These are phyloP conservation scores for Plecotus auritus DNA, from an alignment of 2,113 vertebrate species.

Conservation along the genomic window DNA sequence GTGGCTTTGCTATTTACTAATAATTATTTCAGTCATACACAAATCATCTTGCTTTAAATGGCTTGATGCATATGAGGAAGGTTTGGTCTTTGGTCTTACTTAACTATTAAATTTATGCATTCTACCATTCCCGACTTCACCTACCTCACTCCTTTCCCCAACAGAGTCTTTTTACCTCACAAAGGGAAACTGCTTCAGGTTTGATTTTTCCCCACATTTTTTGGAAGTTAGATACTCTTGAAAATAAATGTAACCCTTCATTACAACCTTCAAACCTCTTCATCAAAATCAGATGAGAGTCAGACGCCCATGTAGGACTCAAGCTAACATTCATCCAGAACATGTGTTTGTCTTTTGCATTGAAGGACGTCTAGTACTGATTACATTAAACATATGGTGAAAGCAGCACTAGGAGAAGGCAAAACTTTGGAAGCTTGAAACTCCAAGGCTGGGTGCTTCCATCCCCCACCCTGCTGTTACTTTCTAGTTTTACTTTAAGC, in stretches of 20 bases:
- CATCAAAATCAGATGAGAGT: background rate
- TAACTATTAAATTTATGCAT: background rate
- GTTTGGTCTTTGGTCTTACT: background rate
- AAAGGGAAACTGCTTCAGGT: background rate
- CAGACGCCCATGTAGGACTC: accelerated
- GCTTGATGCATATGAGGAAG: background rate
- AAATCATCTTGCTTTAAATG: background rate
- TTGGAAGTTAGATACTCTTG: background rate
- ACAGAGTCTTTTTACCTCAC: background rate
- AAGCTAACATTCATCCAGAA: background rate
- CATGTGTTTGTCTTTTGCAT: background rate
- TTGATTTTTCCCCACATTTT: background rate
- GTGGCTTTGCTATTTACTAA: background rate
- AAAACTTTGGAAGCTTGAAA: background rate
- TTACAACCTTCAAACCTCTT: background rate
- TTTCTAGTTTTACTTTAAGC: background rate
- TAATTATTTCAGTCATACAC: background rate
- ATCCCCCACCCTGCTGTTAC: accelerated
- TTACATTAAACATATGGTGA: background rate
- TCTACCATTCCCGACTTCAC: background rate
- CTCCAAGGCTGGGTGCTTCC: accelerated
- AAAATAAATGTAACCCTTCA: background rate
- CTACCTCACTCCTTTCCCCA: background rate
- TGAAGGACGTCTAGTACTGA: background rate
- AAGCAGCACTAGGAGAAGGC: background rate